Evolutionary conservation across 1,140 invertebrate species (phyloP).

Genomic region (Drosophila sechellia): DNA sequence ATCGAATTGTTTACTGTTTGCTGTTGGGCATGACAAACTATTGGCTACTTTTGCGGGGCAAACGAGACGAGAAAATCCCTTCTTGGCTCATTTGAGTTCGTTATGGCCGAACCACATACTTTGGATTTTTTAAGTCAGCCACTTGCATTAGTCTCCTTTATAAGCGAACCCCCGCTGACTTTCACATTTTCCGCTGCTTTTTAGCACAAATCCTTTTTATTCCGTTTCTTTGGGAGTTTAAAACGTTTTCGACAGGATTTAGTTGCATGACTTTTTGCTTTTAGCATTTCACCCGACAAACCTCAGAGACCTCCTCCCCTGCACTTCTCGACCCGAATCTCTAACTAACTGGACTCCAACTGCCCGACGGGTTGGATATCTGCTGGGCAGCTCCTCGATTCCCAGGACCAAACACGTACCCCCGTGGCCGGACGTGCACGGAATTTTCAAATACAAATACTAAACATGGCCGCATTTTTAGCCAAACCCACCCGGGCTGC

Average conservation of each 20-base stretch:
- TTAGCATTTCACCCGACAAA: constrained; percentile 70
- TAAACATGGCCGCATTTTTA: constrained; percentile 69
- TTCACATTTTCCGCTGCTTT: constrained; percentile 65
- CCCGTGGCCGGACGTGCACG: constrained; percentile 68
- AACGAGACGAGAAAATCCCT: neutral
- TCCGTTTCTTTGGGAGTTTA: constrained; percentile 65
- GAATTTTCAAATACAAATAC: constrained; percentile 75
- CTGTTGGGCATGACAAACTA: neutral
- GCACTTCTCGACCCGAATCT: no score
- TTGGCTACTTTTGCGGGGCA: constrained; percentile 4
- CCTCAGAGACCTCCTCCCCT: constrained; percentile 22
- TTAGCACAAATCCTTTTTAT: constrained; percentile 77
- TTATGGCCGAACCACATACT: constrained; percentile 28
- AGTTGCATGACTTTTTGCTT: constrained; percentile 82
- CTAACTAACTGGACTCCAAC: constrained; percentile 27
- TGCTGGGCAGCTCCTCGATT: constrained; percentile 41
- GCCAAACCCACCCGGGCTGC: constrained; percentile 4
- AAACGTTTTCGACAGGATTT: constrained; percentile 81
- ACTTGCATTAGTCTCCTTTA: constrained; percentile 25
- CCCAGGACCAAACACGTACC: constrained; percentile 71
- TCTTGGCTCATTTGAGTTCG: constrained; percentile 25
- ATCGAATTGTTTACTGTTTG: neutral
- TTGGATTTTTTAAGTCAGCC: constrained; percentile 23
- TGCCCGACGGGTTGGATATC: constrained; percentile 45
- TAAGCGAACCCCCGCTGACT: constrained; percentile 17